Evolutionary conservation across 2,797 vertebrate species (phyloP), one percentile per base, ranked within the genome.

Genomic region (Parotocinclus haroldoi): DNA sequence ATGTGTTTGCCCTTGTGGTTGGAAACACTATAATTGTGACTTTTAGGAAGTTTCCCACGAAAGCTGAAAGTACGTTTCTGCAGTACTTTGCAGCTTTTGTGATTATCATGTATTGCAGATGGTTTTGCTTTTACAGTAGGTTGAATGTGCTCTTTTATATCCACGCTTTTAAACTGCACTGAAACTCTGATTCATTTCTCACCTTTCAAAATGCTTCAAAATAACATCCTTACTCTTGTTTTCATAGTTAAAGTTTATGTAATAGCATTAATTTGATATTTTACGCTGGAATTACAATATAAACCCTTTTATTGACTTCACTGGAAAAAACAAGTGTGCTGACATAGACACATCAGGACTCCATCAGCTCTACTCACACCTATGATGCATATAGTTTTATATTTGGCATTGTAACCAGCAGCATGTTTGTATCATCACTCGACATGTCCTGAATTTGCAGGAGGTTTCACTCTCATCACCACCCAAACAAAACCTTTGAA

Each of bases 21-120:
- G 40, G 42, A 60, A 65, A 66, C 60, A 73, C 59, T 64, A 63
- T 69, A 56, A 59, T 58, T 69, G 57, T 61, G 48, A 71, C 57
- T 76, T 70, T 65, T 51, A 72, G 54, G 58, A 66, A 68, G 39
- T 66, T 72, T 77, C 64, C 54, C 56, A 59, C 45, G 49, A 68
- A 64, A 56, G 52, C 66, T 58, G 52, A 57, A 45, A 58, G 57
- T 27, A 14, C 37, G 17, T 42, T 59, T 69, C 39, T 65, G 52
- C 49, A 59, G 16, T 65, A n/a, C 4, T 49, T 13, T 66, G 54
- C 44, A 14, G 9, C 10, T 66, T 70, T 68, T 63, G 44, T 40
- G 59, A 55, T 70, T 71, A 57, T 58, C 17, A 42, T 50, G 49
- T 54, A 60, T 45, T 55, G 46, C 50, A 44, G n/a, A 11, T 56